Evolutionary conservation across 2,888 invertebrate species (phyloP).

Genomic region (Erebia aethiops): DNA sequence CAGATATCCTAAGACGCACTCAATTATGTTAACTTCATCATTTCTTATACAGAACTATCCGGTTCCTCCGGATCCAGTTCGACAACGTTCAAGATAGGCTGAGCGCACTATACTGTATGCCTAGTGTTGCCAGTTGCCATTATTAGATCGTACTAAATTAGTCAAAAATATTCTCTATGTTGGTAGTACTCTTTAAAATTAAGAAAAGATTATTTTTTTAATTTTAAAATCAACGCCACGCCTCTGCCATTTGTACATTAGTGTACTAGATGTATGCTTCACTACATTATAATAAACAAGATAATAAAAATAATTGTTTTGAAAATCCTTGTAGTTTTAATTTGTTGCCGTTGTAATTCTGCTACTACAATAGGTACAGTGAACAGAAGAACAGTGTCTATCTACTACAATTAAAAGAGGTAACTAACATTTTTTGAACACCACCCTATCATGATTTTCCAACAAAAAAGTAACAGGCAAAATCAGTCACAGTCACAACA

Average conservation of each 20-base stretch:
- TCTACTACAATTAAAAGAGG: neutral
- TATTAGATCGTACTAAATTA: slow-evolving; percentile 11
- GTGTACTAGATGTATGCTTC: slow-evolving; percentile 75
- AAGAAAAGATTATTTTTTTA: slow-evolving; percentile 42
- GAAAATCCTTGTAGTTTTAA: slow-evolving; percentile 59
- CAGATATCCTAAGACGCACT: slow-evolving; percentile 7
- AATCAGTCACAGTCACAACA: no score
- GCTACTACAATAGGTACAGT: neutral
- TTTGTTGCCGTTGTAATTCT: neutral
- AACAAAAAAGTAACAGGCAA: no score
- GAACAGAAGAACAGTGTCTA: neutral
- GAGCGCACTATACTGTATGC: neutral
- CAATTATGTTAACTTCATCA: slow-evolving; percentile 6
- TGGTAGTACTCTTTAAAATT: slow-evolving; percentile 26
- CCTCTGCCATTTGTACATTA: slow-evolving; percentile 69
- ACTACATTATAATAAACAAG: slow-evolving; percentile 76
- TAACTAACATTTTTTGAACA: no score
- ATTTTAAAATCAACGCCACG: slow-evolving; percentile 51
- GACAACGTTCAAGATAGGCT: neutral
- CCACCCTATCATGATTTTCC: no score
- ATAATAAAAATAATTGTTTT: slow-evolving; percentile 81
- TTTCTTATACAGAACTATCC: slow-evolving; percentile 7
- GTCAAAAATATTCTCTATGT: slow-evolving; percentile 26
- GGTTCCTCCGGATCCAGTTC: neutral
- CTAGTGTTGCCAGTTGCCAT: slow-evolving; percentile 24